phyloP scores from a whole-genome alignment of 2,888 invertebrate genomes.

The Cinara cedri region DNA sequence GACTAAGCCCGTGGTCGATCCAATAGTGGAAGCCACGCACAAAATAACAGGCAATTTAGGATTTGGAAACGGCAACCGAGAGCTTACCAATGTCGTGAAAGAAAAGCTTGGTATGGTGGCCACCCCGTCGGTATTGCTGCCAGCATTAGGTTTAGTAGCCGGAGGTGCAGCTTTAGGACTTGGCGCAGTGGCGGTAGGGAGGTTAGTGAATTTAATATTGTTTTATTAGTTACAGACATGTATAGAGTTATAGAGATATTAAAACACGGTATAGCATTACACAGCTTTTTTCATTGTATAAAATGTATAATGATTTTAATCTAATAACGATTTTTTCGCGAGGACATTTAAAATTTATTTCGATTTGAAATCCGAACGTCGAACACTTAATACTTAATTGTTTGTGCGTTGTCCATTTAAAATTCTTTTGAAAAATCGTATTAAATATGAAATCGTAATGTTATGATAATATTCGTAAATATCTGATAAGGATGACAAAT shows the following conservation, averaged over 20 bases:
- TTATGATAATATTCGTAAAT: too few species aligned
- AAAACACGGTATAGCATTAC: not conserved
- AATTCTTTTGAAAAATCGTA: too few species aligned
- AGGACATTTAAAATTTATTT: too few species aligned
- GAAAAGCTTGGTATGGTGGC: slow-evolving; percentile 71
- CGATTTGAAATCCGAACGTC: too few species aligned
- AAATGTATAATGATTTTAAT: too few species aligned
- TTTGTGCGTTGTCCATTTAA: too few species aligned
- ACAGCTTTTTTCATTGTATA: not conserved
- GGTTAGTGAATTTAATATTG: slow-evolving; percentile 62
- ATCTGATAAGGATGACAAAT: too few species aligned
- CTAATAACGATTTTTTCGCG: too few species aligned
- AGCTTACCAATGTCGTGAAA: slow-evolving; percentile 63
- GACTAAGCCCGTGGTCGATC: slow-evolving; percentile 73
- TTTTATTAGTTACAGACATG: not conserved
- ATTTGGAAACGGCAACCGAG: slow-evolving; percentile 62
- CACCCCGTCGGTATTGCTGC: slow-evolving; percentile 71
- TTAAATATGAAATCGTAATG: not conserved
- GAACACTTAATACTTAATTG: too few species aligned
- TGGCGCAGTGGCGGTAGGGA: slow-evolving; percentile 80
- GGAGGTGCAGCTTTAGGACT: slow-evolving; percentile 82
- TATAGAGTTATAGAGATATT: too few species aligned
- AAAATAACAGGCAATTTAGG: slow-evolving; percentile 81
- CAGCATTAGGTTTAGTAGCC: slow-evolving; percentile 78
- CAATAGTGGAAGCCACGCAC: slow-evolving; percentile 78